Percentiles rank a stretch among this genome's conserved stretches.
Conservation (phyloP, 2,797 vertebrate genomes). For the Monodelphis domestica region DNA sequence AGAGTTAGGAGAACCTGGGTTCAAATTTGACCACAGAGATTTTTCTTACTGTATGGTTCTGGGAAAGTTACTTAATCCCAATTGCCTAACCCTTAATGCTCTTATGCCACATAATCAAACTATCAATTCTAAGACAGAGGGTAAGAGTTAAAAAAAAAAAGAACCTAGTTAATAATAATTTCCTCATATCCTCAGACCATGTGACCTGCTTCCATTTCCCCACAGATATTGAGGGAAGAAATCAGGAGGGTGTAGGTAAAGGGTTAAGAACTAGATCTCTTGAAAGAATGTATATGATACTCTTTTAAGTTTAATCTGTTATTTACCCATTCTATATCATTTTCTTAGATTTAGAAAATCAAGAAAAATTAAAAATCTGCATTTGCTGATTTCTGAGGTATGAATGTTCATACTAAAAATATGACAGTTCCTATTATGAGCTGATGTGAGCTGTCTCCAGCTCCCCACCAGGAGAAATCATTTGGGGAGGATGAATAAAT, state of each 20-base stretch:
- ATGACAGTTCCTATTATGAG: not conserved
- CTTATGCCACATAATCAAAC: too few species aligned
- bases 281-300: not conserved
- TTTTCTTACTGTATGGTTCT: too few species aligned
- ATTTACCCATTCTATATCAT: not conserved
- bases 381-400: not conserved
- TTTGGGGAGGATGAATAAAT: not conserved
- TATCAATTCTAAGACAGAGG: too few species aligned
- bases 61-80: too few species aligned
- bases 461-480: not conserved
- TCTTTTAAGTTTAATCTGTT: not conserved
- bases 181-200: not conserved
- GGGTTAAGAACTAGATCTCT: not conserved
- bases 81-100: too few species aligned
- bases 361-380: not conserved
- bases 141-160: too few species aligned
- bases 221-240: not conserved
- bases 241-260: not conserved
- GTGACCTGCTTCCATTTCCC: not conserved
- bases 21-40: too few species aligned
- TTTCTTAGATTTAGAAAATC: not conserved
- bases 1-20: too few species aligned
- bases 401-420: not conserved
- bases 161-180: not conserved
- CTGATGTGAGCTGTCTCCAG: not conserved